phyloP scores from a whole-genome alignment of 1,140 invertebrate species.

The Liolophura sinensis region DNA sequence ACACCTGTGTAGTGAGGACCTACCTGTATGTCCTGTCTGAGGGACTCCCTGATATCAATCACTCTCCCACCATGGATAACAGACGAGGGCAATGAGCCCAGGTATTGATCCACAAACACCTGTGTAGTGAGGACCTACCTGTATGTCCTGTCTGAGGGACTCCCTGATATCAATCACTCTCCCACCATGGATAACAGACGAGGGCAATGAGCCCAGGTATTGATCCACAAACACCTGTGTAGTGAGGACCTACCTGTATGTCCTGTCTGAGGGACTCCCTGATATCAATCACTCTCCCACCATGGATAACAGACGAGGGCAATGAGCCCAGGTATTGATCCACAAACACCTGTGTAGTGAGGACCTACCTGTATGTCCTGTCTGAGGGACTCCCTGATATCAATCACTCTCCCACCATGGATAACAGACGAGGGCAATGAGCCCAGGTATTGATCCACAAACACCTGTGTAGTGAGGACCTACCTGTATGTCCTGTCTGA shows the following conservation, averaged over 20 bases:
- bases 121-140: no score
- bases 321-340: slow-evolving; percentile 54
- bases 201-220: slow-evolving; percentile 53
- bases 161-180: slow-evolving; percentile 54
- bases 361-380: no score
- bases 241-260: no score
- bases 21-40: no score
- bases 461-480: no score
- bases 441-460: slow-evolving; percentile 51
- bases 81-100: slow-evolving; percentile 49
- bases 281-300: slow-evolving; percentile 56
- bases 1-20: no score
- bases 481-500: no score
- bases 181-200: slow-evolving; percentile 50
- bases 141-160: slow-evolving; percentile 14
- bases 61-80: slow-evolving; percentile 54
- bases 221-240: slow-evolving; percentile 44
- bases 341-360: slow-evolving; percentile 35
- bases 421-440: slow-evolving; percentile 53
- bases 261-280: slow-evolving; percentile 25
- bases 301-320: slow-evolving; percentile 49
- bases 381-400: slow-evolving; percentile 41
- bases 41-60: slow-evolving; percentile 49
- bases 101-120: slow-evolving; percentile 48
- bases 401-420: slow-evolving; percentile 52